Base-by-base conservation (phyloP, 1,140 invertebrate genomes). In the Calliopsis andreniformis region DNA sequence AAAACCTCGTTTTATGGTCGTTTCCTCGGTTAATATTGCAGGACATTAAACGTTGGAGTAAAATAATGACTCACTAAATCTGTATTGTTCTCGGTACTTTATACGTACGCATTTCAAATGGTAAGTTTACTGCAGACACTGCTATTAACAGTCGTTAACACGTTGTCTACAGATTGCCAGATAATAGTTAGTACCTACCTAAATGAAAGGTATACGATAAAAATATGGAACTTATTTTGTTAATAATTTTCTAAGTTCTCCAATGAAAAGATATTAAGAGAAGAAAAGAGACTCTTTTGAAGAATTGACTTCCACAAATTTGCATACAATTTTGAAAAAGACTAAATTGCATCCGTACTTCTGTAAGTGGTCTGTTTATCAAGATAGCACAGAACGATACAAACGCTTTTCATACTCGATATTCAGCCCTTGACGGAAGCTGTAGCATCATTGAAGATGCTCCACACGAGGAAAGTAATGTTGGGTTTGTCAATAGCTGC, bases 401-500 rank as follows among this genome's bases (percentile, higher is more conserved):
- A 16, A n/a, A 6, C 16, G 23, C 58, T 53, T 25, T 72, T 42
- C 25, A 20, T 30, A 23, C 55, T 39, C 25, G 23, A 10, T 51
- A 32, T 28, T 35, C 30, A 7, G 25, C 43, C 39, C 2, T 4
- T 23, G 35, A 30, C 69, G n/a, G 63, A 32, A 72, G 80, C 16
- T 59, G 25, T 28, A 42, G 23, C 61, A 42, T 82, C 58, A 82
- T 82, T 69, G 78, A 78, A 58, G 47, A 20, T 32, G 49, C 43
- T 55, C 53, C 23, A 25, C 39, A 14, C 39, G 32, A 35, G 56
- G 47, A 56, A 72, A 70, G 62, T 83, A 83, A 79, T 79, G 45
- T 3, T 53, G 30, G 79, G 75, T 76, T 51, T 45, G 51, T 73
- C 76, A 73, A 82, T 76, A 62, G 32, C 67, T 25, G 28, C 35